Percentiles rank a stretch among this genome's conserved stretches.
phyloP scores from a whole-genome alignment of 2,797 vertebrate species.

The Pipistrellus pygmaeus region DNA sequence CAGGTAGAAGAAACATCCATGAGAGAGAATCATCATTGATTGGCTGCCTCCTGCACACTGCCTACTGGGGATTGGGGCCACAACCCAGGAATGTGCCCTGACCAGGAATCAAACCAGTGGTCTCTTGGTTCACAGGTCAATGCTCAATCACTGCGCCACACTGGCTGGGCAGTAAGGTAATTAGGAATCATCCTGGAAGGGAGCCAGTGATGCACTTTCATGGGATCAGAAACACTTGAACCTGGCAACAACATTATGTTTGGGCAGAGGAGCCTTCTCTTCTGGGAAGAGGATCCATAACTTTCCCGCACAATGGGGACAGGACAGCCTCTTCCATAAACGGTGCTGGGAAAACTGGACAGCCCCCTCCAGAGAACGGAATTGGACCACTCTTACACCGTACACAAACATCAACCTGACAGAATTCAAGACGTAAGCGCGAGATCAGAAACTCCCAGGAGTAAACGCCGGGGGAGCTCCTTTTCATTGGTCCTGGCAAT shows the following conservation, averaged over 20 bases:
- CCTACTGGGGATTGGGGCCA: too few species aligned
- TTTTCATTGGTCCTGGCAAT: neutral
- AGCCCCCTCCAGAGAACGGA: neutral
- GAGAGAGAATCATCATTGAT: neutral
- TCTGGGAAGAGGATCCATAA: neutral
- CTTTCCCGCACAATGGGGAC: neutral
- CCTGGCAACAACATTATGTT: neutral
- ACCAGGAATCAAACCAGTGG: too few species aligned
- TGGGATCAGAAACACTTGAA: neutral
- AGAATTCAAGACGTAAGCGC: too few species aligned
- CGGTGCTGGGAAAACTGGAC: neutral
- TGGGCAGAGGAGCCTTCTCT: neutral
- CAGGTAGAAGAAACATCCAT: too few species aligned
- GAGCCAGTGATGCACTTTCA: neutral
- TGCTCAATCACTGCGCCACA: too few species aligned
- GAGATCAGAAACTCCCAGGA: neutral
- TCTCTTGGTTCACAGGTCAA: too few species aligned
- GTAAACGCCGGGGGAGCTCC: neutral
- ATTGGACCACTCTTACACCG: fast-evolving
- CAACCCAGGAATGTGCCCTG: too few species aligned
- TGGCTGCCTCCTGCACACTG: too few species aligned
- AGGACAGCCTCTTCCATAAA: too few species aligned
- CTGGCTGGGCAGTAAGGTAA: neutral
- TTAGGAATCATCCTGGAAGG: neutral
- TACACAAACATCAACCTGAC: neutral